phyloP scores from a whole-genome alignment of 2,888 invertebrate species.

The Zygaena filipendulae region DNA sequence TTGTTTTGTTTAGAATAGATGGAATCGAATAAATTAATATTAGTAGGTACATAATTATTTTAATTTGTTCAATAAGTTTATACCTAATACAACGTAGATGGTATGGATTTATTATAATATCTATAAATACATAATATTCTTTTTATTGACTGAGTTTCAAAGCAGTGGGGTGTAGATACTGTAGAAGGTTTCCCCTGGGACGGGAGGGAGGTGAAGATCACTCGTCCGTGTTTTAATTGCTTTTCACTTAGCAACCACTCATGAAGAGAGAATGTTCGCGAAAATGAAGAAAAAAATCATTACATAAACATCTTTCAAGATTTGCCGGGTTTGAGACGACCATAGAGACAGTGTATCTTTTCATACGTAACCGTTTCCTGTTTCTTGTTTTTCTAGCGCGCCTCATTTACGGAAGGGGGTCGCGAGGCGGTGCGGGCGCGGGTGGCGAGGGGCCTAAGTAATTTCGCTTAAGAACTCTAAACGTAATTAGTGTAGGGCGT shows the following conservation, averaged over 20 bases:
- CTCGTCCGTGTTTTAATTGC: conserved; percentile 70
- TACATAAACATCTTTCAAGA: conserved; percentile 67
- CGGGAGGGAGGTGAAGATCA: conserved; percentile 50
- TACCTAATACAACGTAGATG: no score
- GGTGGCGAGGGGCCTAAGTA: conserved; percentile 72
- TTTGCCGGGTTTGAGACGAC: conserved; percentile 64
- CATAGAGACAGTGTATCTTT: conserved; percentile 56
- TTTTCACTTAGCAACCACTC: conserved; percentile 69
- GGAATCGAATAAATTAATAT: no score
- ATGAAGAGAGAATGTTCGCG: conserved; percentile 59
- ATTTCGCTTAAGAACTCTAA: conserved; percentile 76
- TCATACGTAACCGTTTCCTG: conserved; percentile 57
- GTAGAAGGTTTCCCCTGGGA: conserved; percentile 21
- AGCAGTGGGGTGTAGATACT: conserved; percentile 25
- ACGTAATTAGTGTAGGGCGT: conserved; percentile 76
- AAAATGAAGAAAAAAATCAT: conserved; percentile 66
- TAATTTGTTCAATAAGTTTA: no score
- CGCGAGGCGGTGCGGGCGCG: conserved; percentile 44
- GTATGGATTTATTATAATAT: no score
- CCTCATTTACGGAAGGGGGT: conserved; percentile 64
- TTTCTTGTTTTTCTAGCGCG: conserved; percentile 66
- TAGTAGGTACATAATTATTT: no score
- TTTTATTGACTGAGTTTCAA: conserved; percentile 47
- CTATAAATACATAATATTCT: conserved; percentile 30
- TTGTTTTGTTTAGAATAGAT: no score